A percentile compares a stretch with the other conserved stretches of the same genome.
phyloP scores from a whole-genome alignment of 2,888 invertebrate genomes.

The Drosophila melanosoma region DNA sequence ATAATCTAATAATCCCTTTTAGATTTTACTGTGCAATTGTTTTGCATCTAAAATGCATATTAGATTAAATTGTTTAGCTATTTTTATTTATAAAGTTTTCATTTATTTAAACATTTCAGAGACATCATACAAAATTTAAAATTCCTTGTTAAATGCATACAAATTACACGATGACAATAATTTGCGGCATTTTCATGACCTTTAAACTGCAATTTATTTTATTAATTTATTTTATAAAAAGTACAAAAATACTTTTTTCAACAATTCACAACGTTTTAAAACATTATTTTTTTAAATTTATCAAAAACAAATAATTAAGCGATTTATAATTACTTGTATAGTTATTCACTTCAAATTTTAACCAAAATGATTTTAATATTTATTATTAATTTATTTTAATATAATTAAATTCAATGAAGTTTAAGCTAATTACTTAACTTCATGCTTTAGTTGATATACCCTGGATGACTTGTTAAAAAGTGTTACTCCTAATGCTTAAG shows the following conservation, averaged over 20 bases:
- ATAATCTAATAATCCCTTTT: conserved; percentile 23
- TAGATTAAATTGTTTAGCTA: no score
- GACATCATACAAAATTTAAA: not conserved
- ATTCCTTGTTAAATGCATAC: no score
- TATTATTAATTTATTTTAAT: no score
- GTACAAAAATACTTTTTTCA: not conserved
- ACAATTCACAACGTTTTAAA: not conserved
- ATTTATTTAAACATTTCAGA: not conserved
- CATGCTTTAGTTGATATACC: not conserved
- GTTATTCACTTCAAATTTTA: not conserved
- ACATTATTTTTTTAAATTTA: not conserved
- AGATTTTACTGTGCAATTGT: no score
- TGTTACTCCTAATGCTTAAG: not conserved
- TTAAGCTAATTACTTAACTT: not conserved
- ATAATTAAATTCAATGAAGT: not conserved
- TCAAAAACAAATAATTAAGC: no score
- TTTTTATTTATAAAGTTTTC: not conserved
- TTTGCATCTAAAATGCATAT: no score
- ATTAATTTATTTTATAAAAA: not conserved
- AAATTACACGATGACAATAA: not conserved
- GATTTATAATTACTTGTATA: not conserved
- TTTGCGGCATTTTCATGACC: not conserved
- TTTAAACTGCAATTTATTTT: not conserved
- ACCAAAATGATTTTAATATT: not conserved
- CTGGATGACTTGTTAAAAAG: not conserved